A percentile compares a stretch with the other conserved stretches of the same genome.
Conservation (phyloP, 2,888 invertebrate genomes). For the Chaitophorus viminalis region DNA sequence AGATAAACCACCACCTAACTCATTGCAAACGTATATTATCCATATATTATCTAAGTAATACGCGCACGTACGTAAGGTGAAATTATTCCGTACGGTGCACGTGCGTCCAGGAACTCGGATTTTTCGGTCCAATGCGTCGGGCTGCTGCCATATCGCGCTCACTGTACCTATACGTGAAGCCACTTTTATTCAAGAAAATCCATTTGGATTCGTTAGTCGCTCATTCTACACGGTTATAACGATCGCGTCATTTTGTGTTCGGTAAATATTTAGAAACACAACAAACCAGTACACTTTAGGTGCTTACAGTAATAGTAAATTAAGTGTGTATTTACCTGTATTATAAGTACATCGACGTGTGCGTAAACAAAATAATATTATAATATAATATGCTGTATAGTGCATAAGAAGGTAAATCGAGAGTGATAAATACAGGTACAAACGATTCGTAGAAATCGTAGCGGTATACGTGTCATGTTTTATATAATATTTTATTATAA, state of each 20-base stretch:
- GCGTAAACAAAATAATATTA: too few relatives aligned
- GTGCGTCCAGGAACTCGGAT: not conserved
- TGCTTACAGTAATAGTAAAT: too few relatives aligned
- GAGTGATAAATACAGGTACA: too few relatives aligned
- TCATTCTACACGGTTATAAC: not conserved
- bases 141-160: not conserved
- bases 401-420: too few relatives aligned
- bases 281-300: too few relatives aligned
- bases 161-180: not conserved
- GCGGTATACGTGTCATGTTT: too few relatives aligned
- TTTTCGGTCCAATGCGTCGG: not conserved
- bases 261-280: not conserved
- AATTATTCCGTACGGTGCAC: not conserved
- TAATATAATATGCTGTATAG: too few relatives aligned
- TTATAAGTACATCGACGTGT: too few relatives aligned
- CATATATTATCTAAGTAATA: not conserved
- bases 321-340: too few relatives aligned
- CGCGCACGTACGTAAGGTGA: not conserved
- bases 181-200: not conserved
- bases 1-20: constrained; percentile 25
- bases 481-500: too few relatives aligned
- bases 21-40: not conserved
- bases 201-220: not conserved
- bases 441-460: too few relatives aligned
- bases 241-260: not conserved